Conservation (phyloP, 2,888 invertebrate species). For the Crossocerus cetratus region DNA sequence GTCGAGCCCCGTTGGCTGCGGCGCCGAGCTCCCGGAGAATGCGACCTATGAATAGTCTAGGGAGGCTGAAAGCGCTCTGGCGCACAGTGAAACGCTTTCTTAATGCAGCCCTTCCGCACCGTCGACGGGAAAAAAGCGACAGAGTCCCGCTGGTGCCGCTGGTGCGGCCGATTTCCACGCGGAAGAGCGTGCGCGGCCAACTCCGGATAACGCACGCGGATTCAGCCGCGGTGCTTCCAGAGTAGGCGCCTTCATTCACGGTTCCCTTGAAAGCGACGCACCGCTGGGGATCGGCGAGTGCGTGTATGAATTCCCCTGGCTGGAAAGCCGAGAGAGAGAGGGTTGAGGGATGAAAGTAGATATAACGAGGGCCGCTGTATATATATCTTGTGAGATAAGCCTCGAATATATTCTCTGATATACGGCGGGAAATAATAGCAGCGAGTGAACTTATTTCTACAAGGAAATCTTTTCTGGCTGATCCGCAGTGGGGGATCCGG, state of each 20-base stretch:
- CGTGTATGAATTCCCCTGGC: conserved; percentile 23
- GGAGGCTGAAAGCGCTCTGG: conserved; percentile 7
- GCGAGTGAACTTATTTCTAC: not conserved
- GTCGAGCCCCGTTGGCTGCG: not conserved
- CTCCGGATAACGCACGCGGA: not conserved
- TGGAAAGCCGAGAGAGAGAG: conserved; percentile 19
- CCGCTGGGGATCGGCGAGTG: conserved; percentile 31
- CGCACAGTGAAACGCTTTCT: conserved; percentile 13
- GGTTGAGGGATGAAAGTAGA: not conserved
- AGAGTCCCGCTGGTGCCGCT: conserved; percentile 2
- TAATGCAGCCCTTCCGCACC: conserved; percentile 8
- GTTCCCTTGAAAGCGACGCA: conserved; percentile 11
- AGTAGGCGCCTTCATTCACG: conserved; percentile 16
- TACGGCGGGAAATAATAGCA: not conserved
- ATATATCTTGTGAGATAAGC: not conserved
- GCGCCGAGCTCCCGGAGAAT: not conserved
- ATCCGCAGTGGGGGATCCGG: not conserved
- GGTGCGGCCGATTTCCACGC: conserved; percentile 9
- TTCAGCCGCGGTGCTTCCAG: not conserved
- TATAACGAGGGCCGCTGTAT: not conserved
- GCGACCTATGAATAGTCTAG: conserved; percentile 1
- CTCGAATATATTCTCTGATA: conserved; percentile 5
- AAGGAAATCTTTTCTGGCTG: not conserved
- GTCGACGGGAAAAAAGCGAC: not conserved
- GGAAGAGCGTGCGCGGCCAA: conserved; percentile 7